Conservation (phyloP, 2,797 vertebrate species). For the Otus scops region DNA sequence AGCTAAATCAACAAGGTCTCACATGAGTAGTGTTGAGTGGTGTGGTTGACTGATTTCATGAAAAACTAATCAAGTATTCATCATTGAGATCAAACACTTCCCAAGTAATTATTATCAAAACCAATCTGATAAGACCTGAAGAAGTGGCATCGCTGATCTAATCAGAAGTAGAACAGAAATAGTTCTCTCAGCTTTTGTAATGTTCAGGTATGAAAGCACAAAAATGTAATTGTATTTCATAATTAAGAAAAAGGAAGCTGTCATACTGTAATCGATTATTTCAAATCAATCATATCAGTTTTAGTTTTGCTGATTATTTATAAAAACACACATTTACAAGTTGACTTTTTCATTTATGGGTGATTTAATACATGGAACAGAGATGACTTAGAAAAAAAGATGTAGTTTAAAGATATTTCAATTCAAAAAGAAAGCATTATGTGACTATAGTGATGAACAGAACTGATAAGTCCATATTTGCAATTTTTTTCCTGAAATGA, state of each 20-base stretch:
- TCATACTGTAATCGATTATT: constrained; percentile 55
- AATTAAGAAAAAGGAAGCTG: constrained; percentile 75
- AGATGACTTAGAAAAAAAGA: neutral
- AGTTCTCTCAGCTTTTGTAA: constrained; percentile 73
- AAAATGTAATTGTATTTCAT: constrained; percentile 84
- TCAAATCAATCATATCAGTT: constrained; percentile 56
- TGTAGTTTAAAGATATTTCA: neutral
- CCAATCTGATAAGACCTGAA: constrained; percentile 87
- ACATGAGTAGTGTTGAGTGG: constrained; percentile 84
- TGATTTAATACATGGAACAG: constrained; percentile 1
- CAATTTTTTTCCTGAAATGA: neutral
- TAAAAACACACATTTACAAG: constrained; percentile 40
- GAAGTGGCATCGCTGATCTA: constrained; percentile 86
- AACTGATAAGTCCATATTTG: neutral
- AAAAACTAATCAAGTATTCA: constrained; percentile 99
- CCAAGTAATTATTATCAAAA: constrained; percentile 93
- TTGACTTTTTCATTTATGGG: neutral
- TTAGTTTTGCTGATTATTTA: constrained; percentile 54
- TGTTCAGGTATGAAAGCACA: constrained; percentile 76
- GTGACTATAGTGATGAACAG: neutral
- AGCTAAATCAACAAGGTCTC: constrained; percentile 95
- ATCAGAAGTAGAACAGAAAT: constrained; percentile 86
- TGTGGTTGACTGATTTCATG: constrained; percentile 97
- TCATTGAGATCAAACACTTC: constrained; percentile 98
- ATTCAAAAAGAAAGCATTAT: constrained; percentile 8